Percentiles rank a stretch among this genome's conserved stretches.
These are phyloP conservation scores for Gnathochromis pfefferi DNA, from an alignment of 2,113 vertebrate species.

Conservation along the genomic window DNA sequence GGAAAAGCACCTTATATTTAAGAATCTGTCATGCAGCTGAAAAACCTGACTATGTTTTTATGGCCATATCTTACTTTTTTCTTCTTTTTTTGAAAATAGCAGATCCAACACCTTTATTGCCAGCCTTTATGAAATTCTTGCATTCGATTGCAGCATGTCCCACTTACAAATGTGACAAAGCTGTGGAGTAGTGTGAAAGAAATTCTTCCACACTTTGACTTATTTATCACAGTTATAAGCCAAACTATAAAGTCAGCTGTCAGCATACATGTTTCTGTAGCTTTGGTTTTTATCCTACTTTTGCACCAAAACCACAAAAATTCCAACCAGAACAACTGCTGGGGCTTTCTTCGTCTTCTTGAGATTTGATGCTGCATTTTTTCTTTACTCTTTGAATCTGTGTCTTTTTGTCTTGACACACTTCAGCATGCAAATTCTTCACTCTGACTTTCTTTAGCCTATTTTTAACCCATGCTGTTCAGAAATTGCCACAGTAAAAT, in stretches of 20 bases:
- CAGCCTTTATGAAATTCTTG: neutral
- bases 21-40: neutral
- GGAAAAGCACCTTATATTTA: neutral
- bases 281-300: neutral
- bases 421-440: neutral
- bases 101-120: neutral
- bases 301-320: neutral
- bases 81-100: neutral
- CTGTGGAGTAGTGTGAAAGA: neutral
- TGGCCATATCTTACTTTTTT: neutral
- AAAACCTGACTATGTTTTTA: neutral
- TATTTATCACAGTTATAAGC: neutral
- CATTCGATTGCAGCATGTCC: neutral
- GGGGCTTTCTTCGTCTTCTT: neutral
- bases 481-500: neutral
- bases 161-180: neutral
- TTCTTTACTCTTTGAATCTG: neutral
- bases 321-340: neutral
- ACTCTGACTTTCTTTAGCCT: neutral
- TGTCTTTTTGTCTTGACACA: neutral
- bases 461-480: neutral
- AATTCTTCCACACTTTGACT: neutral
- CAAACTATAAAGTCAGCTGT: neutral
- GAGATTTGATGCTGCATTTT: neutral
- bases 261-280: neutral